A percentile compares a stretch with the other conserved stretches of the same genome.
Conservation (phyloP, 2,113 vertebrate genomes). For the Cyanistes caeruleus region DNA sequence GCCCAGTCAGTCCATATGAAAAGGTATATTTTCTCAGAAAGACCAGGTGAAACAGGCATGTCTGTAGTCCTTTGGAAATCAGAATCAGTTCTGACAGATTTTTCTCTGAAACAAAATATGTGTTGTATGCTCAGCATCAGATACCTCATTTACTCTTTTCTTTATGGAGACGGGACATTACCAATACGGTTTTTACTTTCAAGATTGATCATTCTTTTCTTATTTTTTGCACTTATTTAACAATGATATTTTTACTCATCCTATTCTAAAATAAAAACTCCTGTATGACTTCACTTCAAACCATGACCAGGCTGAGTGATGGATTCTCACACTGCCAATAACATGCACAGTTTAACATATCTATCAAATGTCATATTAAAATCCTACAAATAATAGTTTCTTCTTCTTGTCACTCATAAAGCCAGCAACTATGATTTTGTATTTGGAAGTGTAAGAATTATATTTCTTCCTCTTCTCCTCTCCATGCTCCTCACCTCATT, state of each 20-base stretch:
- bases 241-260: background rate
- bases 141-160: background rate
- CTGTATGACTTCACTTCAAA: background rate
- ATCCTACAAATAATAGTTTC: background rate
- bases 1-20: background rate
- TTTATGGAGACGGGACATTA: background rate
- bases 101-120: background rate
- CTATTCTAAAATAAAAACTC: background rate
- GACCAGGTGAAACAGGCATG: background rate
- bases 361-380: background rate
- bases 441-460: background rate
- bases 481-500: background rate
- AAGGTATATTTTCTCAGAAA: background rate
- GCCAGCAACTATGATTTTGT: background rate
- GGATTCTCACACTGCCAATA: background rate
- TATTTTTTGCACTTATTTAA: background rate
- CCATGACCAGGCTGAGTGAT: background rate
- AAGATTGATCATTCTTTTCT: background rate
- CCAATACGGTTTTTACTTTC: background rate
- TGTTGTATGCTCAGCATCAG: background rate
- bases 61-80: background rate
- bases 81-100: background rate
- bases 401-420: background rate
- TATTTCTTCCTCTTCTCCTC: background rate
- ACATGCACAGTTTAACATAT: background rate